Evolutionary conservation across 2,888 invertebrate genomes (phyloP), one percentile per base, ranked within the genome.

Genomic region (Nymphalis polychloros): DNA sequence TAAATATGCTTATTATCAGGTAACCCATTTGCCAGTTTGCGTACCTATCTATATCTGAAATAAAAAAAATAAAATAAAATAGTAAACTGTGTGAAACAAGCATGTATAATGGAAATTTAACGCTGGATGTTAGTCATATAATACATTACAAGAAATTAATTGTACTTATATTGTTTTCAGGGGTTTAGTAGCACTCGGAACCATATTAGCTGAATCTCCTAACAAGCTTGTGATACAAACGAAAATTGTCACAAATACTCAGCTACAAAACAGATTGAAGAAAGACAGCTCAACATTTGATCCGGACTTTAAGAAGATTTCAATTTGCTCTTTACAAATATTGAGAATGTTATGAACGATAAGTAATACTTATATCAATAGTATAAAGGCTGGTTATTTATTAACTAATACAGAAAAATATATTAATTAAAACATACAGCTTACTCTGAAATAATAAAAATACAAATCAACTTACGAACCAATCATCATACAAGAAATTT

Each of bases 181-280:
- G 81, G 90, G 94, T 31, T 93, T 97, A 20, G 96, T 97, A 20
- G 95, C 95, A 0, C 86, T 97, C 46, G 97, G 97, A 59, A 97
- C 97, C 0, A 82, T 97, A 19, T 80, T 95, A 73, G 90, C 86
- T 19, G 93, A 89, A 74, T 88, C 90, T 48, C 87, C 87, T 6
- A 87, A 87, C 81, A 92, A 85, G 76, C 73, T 91, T 19, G 79
- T 81, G 41, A 84, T 93, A 49, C 88, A 89, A 77, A 82, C 87
- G 1, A 89, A 88, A 78, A 81, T 93, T 60, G 86, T 91, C 1
- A 82, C 89, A 8, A 85, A 84, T 76, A 60, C 75, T 0, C 77
- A 80, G 57, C 78, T 93, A 6, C 84, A 84, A 79, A 89, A 84
- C 81, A 85, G 86, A 76, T 89, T 86, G 80, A 92, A 87, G 77